These are phyloP conservation scores for Mycteria americana DNA, from an alignment of 2,797 vertebrate genomes.

Conservation along the genomic window DNA sequence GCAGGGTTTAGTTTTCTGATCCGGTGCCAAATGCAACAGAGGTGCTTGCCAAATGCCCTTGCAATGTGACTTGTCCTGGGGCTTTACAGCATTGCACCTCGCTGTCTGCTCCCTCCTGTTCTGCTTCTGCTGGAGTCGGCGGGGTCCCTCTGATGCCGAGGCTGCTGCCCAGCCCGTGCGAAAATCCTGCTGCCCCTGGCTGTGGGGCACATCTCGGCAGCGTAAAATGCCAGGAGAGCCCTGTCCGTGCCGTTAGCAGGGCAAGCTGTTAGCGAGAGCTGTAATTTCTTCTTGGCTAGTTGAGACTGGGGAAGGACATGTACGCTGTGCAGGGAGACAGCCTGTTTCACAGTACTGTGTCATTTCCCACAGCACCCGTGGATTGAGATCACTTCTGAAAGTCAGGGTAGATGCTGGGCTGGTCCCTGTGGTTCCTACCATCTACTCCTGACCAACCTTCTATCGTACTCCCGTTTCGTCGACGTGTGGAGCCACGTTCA, in stretches of 20 bases:
- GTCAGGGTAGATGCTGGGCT: not conserved
- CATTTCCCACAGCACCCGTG: accelerated
- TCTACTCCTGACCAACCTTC: not conserved
- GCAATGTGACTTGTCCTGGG: not conserved
- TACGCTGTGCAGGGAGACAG: not conserved
- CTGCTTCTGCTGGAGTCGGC: not conserved
- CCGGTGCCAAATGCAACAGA: not conserved
- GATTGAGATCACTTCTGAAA: not conserved
- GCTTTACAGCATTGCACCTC: not conserved
- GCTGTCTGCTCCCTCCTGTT: not conserved
- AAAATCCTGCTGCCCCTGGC: not conserved
- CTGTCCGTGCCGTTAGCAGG: not conserved
- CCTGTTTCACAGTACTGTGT: not conserved
- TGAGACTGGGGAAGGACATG: not conserved
- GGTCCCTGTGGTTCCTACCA: not conserved
- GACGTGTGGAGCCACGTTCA: accelerated
- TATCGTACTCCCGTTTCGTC: not conserved
- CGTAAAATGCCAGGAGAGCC: not conserved
- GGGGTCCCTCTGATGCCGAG: not conserved
- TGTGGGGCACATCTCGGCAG: accelerated
- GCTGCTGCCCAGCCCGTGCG: not conserved
- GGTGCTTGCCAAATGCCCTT: not conserved
- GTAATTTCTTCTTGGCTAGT: not conserved
- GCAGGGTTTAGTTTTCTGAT: not conserved
- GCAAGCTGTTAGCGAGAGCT: not conserved